Evolutionary conservation across 2,797 vertebrate species (phyloP), one percentile per base, ranked within the genome.

Genomic region (Gobio occitaniae): DNA sequence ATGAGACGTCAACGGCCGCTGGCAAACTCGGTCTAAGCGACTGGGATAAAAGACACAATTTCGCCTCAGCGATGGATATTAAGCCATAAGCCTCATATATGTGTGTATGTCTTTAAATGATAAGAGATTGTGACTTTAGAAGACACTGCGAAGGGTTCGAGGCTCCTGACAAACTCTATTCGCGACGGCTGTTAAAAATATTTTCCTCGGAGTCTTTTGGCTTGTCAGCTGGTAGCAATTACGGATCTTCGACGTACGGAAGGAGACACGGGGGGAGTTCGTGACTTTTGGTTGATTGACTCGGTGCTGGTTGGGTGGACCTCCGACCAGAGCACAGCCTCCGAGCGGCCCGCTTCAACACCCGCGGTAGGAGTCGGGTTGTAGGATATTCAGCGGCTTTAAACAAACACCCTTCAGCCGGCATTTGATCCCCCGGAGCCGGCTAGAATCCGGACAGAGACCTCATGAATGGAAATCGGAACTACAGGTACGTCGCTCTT

Each of bases 381-480:
- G 85, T 81, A n/a, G 44, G 50, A 61, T 8, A 38, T 21, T 78
- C 76, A 19, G 74, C 78, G 74, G 65, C 74, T 50, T 79, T 63
- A 38, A 69, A 72, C 70, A 63, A 77, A 71, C 80, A 72, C 44
- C 83, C 10, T 41, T 63, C 56, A 77, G 19, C 56, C 65, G 44
- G 88, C 89, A 84, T 86, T 85, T 85, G 75, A 77, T 84, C 87
- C 86, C 82, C 88, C 82, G 87, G 90, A 85, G 92, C 95, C 94
- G 95, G 94, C 90, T 92, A 90, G 86, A 90, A 87, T 91, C 95
- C 94, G 94, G 95, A 92, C 94, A 90, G 92, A 94, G 94, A 96
- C 95, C 97, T 96, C 97, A 98, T 98, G 98, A 98, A 98, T 98
- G 98, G 97, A 99, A 97, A 97, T 98, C 97, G 95, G 97, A 96